Evolutionary conservation across 2,113 vertebrate genomes (phyloP).

Genomic region (Phodopus roborovskii): DNA sequence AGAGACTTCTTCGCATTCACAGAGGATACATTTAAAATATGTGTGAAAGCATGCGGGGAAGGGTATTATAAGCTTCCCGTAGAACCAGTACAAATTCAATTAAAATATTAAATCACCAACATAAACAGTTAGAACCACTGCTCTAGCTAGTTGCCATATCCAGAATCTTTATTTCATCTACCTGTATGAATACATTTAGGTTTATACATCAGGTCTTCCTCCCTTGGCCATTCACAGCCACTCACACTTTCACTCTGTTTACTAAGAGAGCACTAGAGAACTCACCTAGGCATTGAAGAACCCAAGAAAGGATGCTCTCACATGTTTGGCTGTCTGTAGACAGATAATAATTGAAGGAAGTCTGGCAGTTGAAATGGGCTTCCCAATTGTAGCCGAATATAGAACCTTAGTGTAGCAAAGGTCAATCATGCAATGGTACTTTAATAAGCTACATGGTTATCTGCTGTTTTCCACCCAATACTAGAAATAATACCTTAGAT

Average conservation of each 20-base stretch:
- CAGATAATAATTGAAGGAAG: neutral
- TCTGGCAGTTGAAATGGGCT: neutral
- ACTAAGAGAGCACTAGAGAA: neutral
- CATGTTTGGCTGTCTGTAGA: neutral
- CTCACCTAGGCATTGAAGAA: neutral
- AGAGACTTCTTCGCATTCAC: neutral
- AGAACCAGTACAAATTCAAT: neutral
- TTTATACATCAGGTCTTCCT: neutral
- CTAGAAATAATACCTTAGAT: neutral
- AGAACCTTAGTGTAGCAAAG: neutral
- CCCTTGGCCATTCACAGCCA: neutral
- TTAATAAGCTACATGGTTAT: neutral
- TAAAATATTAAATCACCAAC: neutral
- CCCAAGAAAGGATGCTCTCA: neutral
- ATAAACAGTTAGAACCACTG: neutral
- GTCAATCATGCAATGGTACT: neutral
- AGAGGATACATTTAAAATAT: conserved; percentile 16
- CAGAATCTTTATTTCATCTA: neutral
- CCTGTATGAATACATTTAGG: neutral
- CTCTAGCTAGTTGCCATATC: neutral
- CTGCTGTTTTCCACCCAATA: neutral
- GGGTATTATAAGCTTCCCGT: neutral
- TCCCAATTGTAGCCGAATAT: neutral
- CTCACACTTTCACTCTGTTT: neutral
- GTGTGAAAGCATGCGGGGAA: neutral